These are phyloP conservation scores for Hirtodrosophila confusa DNA, from an alignment of 2,888 invertebrate species.

Conservation along the genomic window DNA sequence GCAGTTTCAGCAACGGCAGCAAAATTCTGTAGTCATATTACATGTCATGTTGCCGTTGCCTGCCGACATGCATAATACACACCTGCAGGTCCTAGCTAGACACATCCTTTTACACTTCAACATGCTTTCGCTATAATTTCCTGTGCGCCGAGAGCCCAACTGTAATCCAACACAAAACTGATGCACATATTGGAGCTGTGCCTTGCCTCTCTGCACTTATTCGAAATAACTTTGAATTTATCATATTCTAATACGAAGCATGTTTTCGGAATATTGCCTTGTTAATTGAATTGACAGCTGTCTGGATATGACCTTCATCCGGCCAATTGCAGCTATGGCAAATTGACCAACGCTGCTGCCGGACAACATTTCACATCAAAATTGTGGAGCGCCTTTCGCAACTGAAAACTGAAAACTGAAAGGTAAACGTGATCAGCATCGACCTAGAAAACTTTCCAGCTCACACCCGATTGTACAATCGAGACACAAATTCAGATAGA, in stretches of 20 bases:
- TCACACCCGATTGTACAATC: conserved; percentile 39
- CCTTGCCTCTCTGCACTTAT: conserved; percentile 29
- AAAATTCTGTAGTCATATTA: conserved; percentile 68
- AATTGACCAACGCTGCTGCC: conserved; percentile 36
- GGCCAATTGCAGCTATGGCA: conserved; percentile 48
- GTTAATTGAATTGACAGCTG: conserved; percentile 54
- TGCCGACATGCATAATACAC: conserved; percentile 33
- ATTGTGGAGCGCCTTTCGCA: conserved; percentile 25
- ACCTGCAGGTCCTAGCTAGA: conserved; percentile 37
- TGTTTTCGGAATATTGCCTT: conserved; percentile 36
- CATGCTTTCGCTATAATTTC: conserved; percentile 75
- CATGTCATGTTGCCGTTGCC: conserved; percentile 57
- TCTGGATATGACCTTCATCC: conserved; percentile 51
- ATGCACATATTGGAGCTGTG: conserved; percentile 13
- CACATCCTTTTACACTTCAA: conserved; percentile 70
- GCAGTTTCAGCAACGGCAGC: conserved; percentile 10
- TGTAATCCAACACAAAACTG: conserved; percentile 47
- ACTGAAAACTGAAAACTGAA: conserved; percentile 52
- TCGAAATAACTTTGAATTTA: conserved; percentile 42
- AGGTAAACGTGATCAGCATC: conserved; percentile 63
- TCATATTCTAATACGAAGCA: conserved; percentile 28
- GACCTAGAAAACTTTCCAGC: conserved; percentile 62
- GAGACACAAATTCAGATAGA: conserved; percentile 25
- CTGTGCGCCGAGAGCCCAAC: conserved; percentile 45
- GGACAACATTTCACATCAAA: background rate